phyloP scores from a whole-genome alignment of 2,113 vertebrate species.

The Nesoenas mayeri region DNA sequence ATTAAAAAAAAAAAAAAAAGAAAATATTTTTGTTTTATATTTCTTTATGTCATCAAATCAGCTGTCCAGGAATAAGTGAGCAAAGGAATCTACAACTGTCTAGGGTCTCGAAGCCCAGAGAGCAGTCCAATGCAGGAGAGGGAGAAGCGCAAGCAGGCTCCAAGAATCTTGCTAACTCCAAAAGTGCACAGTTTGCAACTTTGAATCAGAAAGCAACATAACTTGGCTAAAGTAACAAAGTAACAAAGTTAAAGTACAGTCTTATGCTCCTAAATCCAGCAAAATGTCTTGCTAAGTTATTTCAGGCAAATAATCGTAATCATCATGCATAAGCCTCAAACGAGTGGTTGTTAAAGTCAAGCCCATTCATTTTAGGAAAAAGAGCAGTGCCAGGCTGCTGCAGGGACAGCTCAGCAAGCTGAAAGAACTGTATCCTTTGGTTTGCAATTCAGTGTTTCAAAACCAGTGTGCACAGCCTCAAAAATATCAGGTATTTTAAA shows the following conservation, averaged over 20 bases:
- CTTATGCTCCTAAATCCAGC: neutral
- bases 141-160: neutral
- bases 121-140: fast-evolving
- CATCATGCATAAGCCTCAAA: neutral
- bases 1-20: neutral
- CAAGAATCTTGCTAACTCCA: neutral
- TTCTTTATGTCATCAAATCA: neutral
- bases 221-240: neutral
- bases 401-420: neutral
- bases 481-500: neutral
- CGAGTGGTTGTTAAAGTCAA: neutral
- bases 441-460: neutral
- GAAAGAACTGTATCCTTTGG: neutral
- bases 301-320: neutral
- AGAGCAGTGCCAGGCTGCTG: neutral
- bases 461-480: neutral
- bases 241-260: neutral
- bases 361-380: neutral
- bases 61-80: neutral
- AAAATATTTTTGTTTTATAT: neutral
- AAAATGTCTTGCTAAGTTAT: neutral
- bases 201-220: neutral
- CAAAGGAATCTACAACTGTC: neutral
- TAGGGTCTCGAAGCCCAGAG: neutral
- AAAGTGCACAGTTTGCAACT: neutral